Evolutionary conservation across 2,113 vertebrate species (phyloP).

Genomic region (Ochotona curzoniae): DNA sequence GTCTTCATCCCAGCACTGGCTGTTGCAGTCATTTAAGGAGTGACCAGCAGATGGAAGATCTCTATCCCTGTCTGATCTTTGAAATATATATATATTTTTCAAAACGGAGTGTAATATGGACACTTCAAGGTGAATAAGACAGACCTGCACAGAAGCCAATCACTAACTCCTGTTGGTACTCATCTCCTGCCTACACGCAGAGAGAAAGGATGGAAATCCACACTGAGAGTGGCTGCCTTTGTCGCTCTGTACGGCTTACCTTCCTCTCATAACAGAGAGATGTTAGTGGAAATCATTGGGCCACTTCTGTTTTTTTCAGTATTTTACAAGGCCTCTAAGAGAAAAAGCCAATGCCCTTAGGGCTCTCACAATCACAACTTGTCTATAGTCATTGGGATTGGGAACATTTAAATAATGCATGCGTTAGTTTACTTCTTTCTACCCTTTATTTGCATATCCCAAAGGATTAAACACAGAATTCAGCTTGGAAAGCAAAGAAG

Average conservation of each 20-base stretch:
- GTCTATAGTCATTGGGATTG: not conserved
- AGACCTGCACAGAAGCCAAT: not conserved
- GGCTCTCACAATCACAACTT: not conserved
- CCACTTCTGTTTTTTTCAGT: not conserved
- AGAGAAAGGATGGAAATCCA: not conserved
- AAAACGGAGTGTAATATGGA: not conserved
- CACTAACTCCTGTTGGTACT: not conserved
- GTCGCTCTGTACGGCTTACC: not conserved
- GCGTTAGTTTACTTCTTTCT: not conserved
- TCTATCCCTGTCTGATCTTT: no score
- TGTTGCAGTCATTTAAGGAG: no score
- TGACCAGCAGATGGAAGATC: no score
- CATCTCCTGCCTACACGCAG: not conserved
- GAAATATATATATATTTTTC: no score
- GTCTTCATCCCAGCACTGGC: no score
- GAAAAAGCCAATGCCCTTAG: not conserved
- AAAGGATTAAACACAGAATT: slow-evolving; percentile 1
- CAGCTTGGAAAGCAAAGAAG: slow-evolving; percentile 49
- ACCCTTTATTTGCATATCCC: slow-evolving; percentile 14
- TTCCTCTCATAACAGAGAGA: not conserved
- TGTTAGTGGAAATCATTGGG: not conserved
- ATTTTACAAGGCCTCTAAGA: not conserved
- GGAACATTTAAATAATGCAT: not conserved
- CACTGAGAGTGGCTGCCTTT: not conserved
- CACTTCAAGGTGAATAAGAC: not conserved